Base-by-base conservation (phyloP, 1,140 invertebrate species). In the Streblospio benedicti region DNA sequence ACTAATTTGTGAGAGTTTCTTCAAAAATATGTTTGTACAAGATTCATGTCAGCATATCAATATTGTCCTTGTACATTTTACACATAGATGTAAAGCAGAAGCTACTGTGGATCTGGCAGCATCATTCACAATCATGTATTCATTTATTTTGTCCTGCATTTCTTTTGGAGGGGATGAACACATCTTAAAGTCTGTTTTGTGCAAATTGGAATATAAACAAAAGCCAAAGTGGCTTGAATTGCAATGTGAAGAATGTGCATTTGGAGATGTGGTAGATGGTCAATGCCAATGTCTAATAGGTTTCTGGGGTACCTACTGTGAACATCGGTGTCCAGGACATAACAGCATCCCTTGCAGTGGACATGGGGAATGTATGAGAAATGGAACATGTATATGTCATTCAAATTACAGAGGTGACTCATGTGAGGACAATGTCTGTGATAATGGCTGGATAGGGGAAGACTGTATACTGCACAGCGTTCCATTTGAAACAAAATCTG, bases 371-470 rank as follows among this genome's bases (percentile, higher is more conserved):
- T 69, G 67, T 52, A 50, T 49, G 9, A 60, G 43, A 1, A 58
- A 57, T 50, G 67, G 67, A 18, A 16, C 43, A 0, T 69, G 67
- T 47, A 47, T 59, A 20, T 69, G 67, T 53, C 43, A 60, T 16
- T 43, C 44, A n/a, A 63, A 69, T 50, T 69, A 60, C 54, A 60
- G 57, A n/a, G 67, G 67, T 50, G 20, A 38, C 28, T 51, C 57
- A 25, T 69, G 67, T 55, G 45, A 55, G 5, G 20, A 20, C 16
- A 30, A 12, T 3, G 4, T 20, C 5, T 69, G 67, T 59, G 58
- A 41, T 14, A 14, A 38, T 4, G 62, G 62, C 6, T 67, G 65
- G 67, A 31, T 52, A 38, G 67, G 65, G 12, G 52, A 60, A 0
- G 64, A 65, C 27, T 69, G 67, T 57, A 16, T 67, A 9, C 50